Conservation (phyloP, 2,113 vertebrate genomes). For the Chascanopsetta lugubris region DNA sequence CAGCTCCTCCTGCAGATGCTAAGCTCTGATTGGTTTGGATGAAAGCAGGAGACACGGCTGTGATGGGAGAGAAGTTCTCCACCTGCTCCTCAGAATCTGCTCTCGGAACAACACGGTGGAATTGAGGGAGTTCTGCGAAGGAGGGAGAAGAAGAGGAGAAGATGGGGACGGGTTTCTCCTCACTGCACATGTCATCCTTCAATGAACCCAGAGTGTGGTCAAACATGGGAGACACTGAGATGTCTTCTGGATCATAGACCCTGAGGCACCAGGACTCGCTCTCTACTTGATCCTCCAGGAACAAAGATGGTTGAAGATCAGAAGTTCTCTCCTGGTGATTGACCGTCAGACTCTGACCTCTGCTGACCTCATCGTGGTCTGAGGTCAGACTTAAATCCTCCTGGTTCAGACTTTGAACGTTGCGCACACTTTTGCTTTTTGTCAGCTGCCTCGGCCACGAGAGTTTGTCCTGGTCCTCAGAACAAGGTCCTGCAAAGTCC, state of each 20-base stretch:
- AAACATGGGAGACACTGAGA: constrained; percentile 81
- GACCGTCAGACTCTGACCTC: constrained; percentile 10
- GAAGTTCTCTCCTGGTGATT: constrained; percentile 18
- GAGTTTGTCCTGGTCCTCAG: constrained; percentile 28
- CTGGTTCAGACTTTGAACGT: constrained; percentile 48
- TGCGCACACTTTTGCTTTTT: constrained; percentile 67
- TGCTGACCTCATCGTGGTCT: constrained; percentile 16
- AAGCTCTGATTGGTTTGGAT: background rate
- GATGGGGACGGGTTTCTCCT: constrained; percentile 70
- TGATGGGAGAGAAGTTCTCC: constrained; percentile 45
- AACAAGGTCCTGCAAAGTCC: constrained; percentile 20
- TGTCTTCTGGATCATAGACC: constrained; percentile 22
- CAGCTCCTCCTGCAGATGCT: constrained; percentile 41
- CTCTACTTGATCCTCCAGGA: constrained; percentile 31
- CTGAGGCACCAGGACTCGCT: constrained; percentile 16
- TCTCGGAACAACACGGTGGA: constrained; percentile 82
- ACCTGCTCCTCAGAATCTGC: constrained; percentile 36
- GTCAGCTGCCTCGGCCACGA: constrained; percentile 20
- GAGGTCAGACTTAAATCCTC: constrained; percentile 14
- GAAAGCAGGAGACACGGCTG: constrained; percentile 40
- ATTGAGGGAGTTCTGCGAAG: constrained; percentile 73
- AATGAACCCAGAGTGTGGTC: constrained; percentile 81
- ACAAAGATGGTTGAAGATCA: constrained; percentile 37
- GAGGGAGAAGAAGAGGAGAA: constrained; percentile 71
- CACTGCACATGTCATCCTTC: constrained; percentile 15